Evolutionary conservation across 2,113 vertebrate genomes (phyloP), one percentile per base, ranked within the genome.

Genomic region (Gnathonemus echidnorhynchus): DNA sequence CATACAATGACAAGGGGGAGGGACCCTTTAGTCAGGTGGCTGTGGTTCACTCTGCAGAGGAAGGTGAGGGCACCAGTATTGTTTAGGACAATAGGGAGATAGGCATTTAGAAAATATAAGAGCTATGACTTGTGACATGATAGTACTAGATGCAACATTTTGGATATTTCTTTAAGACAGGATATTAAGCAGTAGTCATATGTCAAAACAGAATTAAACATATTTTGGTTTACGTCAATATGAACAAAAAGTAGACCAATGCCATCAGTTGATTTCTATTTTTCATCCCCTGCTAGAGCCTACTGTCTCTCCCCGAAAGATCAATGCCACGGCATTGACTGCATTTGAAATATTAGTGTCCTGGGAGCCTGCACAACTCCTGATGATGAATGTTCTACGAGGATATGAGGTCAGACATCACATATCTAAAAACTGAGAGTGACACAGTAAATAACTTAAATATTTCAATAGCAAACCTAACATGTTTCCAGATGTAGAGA

Each of bases 321-420:
- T 99, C 86, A 97, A 94, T 2, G 97, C 97, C 91, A 97, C 97
- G 2, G 96, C 96, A 0, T 92, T 97, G 27, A 96, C 96, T 0
- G 97, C 98, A 88, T 98, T 98, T 0, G 98, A 99, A 90, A 97
- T 99, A 94, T 97, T 97, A 3, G 97, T 99, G 89, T 97, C 95
- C 27, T 99, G 98, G 98, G 97, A 98, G 17, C 94, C 98, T 0
- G 95, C 98, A 66, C 96, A 96, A 91, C 95, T 95, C 91, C 94
- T 94, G 74, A 95, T 95, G 89, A 90, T 91, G 90, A 97, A 96
- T 0, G 94, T 99, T 92, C 96, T 99, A 3, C 70, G 97, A 92
- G 98, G 98, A 91, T 99, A 98, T 0, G 98, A 99, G 98, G 98
- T 99, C 89, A 93, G 24, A 83, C 15, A n/a, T 39, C 39, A 52